Evolutionary conservation across 2,113 vertebrate genomes (phyloP).

Genomic region (Saguinus imperator): DNA sequence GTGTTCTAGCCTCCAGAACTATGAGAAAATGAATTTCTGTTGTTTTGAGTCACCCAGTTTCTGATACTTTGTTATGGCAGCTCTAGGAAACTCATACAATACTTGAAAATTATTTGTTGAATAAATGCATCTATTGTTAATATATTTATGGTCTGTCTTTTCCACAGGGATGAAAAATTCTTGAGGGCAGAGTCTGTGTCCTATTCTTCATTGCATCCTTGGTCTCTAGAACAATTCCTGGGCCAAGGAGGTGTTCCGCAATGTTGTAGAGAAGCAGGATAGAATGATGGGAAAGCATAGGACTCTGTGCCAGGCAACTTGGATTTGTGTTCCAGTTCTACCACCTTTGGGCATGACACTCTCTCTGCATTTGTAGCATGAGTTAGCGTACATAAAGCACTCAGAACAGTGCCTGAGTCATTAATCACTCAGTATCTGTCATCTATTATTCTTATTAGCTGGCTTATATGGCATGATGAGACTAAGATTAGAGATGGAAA

Average conservation of each 20-base stretch:
- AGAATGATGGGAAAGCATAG: neutral
- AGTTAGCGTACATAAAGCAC: neutral
- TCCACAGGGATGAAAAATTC: neutral
- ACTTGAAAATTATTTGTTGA: neutral
- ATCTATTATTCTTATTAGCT: neutral
- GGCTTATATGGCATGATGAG: neutral
- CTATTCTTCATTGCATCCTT: neutral
- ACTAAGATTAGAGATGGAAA: neutral
- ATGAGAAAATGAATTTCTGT: neutral
- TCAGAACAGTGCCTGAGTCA: neutral
- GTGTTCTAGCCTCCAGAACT: neutral
- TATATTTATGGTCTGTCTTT: neutral
- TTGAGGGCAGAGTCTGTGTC: neutral
- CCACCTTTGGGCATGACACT: neutral
- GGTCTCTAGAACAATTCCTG: neutral
- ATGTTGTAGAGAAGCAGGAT: neutral
- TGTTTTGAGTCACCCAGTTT: neutral
- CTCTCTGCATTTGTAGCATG: neutral
- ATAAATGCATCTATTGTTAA: neutral
- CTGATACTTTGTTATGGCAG: slow-evolving; percentile 13
- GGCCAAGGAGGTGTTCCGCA: neutral
- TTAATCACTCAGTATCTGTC: neutral
- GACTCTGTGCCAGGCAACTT: neutral
- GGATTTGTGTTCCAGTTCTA: neutral
- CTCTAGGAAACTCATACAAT: neutral